Conservation (phyloP, 2,113 vertebrate species). For the crab-eating macaque (Macaca fascicularis) region DNA sequence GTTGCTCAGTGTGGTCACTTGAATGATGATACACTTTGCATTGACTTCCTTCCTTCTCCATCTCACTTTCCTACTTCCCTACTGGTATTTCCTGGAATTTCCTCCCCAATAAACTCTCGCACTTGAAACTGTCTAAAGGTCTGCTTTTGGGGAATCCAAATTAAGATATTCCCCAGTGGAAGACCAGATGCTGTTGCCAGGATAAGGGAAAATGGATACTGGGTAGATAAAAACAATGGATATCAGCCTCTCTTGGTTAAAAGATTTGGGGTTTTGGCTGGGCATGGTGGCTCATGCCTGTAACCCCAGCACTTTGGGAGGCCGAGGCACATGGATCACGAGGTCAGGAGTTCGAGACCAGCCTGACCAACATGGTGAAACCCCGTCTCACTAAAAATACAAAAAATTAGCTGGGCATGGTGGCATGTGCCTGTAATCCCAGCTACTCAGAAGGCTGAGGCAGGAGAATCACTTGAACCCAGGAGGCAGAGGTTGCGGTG, state of each 20-base stretch:
- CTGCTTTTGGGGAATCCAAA: background rate
- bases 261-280: background rate
- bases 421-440: no score
- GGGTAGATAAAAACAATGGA: background rate
- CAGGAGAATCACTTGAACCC: no score
- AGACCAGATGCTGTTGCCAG: background rate
- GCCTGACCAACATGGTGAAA: no score
- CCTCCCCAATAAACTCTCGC: background rate
- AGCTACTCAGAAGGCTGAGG: no score
- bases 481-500: no score
- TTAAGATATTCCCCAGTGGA: background rate
- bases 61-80: background rate
- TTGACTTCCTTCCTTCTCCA: background rate
- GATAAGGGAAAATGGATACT: background rate
- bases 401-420: no score
- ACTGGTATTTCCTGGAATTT: background rate
- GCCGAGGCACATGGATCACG: no score
- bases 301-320: no score
- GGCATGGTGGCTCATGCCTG: no score
- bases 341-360: no score
- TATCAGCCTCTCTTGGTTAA: background rate
- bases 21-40: background rate
- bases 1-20: background rate
- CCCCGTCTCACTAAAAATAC: no score
- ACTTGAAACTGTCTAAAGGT: background rate